Conservation (phyloP, 2,797 vertebrate species). For the Cacajao melanocephalus region DNA sequence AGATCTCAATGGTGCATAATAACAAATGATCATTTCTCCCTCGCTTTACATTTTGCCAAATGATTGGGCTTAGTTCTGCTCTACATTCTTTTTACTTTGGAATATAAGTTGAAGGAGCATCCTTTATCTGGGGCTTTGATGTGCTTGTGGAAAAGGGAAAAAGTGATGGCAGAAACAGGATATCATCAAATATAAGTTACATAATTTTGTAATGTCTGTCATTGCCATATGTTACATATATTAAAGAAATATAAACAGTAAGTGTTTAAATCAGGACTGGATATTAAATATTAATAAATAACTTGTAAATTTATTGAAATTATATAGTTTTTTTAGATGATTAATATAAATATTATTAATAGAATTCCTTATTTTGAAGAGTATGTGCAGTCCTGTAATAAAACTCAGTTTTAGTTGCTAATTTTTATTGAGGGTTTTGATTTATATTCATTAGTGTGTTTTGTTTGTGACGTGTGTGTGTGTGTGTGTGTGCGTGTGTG, state of each 20-base stretch:
- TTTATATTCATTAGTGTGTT: not conserved
- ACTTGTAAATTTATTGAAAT: not conserved
- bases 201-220: no score
- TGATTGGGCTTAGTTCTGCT: not conserved
- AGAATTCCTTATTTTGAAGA: not conserved
- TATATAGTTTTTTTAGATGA: not conserved
- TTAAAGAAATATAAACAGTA: not conserved
- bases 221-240: no score
- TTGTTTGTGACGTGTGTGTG: not conserved
- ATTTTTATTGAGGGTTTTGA: not conserved
- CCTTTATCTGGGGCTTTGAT: not conserved
- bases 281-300: not conserved
- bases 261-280: not conserved
- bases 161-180: not conserved
- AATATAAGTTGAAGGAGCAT: not conserved
- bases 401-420: not conserved
- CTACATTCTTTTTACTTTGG: not conserved
- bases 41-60: not conserved
- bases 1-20: not conserved
- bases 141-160: not conserved
- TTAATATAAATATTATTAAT: not conserved
- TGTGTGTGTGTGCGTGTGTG: not conserved
- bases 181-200: not conserved
- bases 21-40: not conserved
- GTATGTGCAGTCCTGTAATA: not conserved